Base-by-base conservation (phyloP, 2,113 vertebrate species). In the Callospermophilus lateralis region DNA sequence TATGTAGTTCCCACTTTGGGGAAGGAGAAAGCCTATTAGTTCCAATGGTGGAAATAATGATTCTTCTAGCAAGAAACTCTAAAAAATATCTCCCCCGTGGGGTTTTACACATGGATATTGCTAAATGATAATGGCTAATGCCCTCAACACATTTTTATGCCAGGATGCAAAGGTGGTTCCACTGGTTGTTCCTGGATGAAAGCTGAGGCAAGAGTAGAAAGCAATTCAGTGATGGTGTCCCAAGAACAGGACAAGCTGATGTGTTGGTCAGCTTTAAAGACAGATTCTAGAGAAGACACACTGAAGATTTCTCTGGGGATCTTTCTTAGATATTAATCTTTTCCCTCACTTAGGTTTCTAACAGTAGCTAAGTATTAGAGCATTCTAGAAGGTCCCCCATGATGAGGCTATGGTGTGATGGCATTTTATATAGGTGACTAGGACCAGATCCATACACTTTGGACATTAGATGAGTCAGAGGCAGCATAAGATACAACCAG, bases 291-390 rank as follows among this genome's bases (percentile, higher is more conserved):
- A 19, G 26, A 32, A 24, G 76, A 87, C 39, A 87, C 13, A 84
- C 0, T 28, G 4, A 68, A 72, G 84, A 32, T 68, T 61, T 83
- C 58, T 83, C 58, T 42, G 48, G 84, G 73, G 74, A 61, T 16
- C 48, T 73, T 92, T 93, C 63, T 13, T 70, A 45, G 37, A 26
- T n/a, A 42, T 4, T n/a, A 6, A 19, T 32, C 17, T 51, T 90
- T 88, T 74, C 20, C n/a, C 65, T 94, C 81, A 20, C 24, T 76
- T 51, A 83, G 80, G 17, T 84, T 90, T 97, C n/a, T 76, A 90
- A 80, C 8, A 67, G 72, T 87, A 90, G 65, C 42, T 84, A 48
- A 55, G 11, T 68, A 70, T 74, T 67, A 72, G 48, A 76, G n/a
- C 72, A 65, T 28, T 65, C 42, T 58, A 63, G 30, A 84, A 45